Conservation (phyloP, 2,113 vertebrate genomes). For the Anthoscopus minutus region DNA sequence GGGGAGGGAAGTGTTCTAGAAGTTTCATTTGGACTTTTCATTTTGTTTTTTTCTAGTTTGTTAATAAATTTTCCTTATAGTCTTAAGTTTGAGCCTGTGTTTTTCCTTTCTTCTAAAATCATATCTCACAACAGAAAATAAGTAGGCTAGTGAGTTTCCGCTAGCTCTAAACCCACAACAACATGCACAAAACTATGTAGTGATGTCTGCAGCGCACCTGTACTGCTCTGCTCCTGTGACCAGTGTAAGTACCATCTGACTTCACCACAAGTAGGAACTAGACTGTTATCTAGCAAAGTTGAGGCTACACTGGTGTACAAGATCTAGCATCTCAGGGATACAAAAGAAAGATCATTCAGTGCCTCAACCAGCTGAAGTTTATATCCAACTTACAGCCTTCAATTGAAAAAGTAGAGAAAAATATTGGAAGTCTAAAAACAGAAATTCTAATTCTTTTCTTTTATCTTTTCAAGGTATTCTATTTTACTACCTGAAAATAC, state of each 20-base stretch:
- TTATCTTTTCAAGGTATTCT: background rate
- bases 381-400: background rate
- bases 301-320: background rate
- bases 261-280: background rate
- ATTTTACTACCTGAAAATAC: conserved; percentile 18
- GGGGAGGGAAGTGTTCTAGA: no score
- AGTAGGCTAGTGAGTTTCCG: no score
- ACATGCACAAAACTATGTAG: background rate
- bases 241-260: background rate
- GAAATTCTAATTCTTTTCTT: background rate
- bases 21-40: no score
- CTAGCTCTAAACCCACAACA: no score
- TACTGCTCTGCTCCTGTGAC: background rate
- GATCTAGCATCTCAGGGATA: background rate
- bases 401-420: background rate
- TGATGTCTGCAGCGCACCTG: background rate
- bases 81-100: no score
- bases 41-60: no score
- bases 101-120: no score
- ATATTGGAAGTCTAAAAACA: background rate
- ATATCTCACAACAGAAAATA: no score
- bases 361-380: background rate
- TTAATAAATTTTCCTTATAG: no score
- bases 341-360: background rate
- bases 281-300: background rate